Conservation (phyloP, 2,888 invertebrate genomes). For the Synanthedon vespiformis region DNA sequence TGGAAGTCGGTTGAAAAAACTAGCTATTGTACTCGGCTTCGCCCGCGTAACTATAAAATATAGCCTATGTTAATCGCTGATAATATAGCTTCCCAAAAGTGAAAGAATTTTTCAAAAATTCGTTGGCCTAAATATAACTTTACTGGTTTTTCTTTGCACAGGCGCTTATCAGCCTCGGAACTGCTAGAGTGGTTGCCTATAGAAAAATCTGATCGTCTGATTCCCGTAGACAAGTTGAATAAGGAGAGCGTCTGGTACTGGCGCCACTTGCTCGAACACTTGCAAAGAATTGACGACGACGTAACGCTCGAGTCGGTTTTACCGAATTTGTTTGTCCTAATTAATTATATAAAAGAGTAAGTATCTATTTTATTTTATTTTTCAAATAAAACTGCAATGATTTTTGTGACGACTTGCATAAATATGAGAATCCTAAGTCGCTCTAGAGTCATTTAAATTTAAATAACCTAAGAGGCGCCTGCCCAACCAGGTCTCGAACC, state of each 20-base stretch:
- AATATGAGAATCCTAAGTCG: too few relatives aligned
- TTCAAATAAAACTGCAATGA: neutral
- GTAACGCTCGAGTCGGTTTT: conserved; percentile 73
- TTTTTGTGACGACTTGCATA: too few relatives aligned
- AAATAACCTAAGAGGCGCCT: too few relatives aligned
- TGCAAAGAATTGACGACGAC: conserved; percentile 56
- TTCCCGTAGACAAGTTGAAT: conserved; percentile 55
- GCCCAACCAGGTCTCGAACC: too few relatives aligned
- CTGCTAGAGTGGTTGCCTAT: conserved; percentile 63
- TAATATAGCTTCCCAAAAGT: too few relatives aligned
- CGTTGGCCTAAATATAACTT: too few relatives aligned
- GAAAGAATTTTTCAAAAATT: too few relatives aligned
- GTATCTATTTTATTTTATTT: conserved; percentile 16
- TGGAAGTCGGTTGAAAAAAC: too few relatives aligned
- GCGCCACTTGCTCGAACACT: conserved; percentile 59
- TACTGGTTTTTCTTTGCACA: conserved; percentile 11
- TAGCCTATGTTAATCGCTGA: too few relatives aligned
- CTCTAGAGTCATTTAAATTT: too few relatives aligned
- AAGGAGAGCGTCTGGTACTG: conserved; percentile 67
- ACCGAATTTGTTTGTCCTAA: conserved; percentile 81
- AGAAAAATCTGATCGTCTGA: conserved; percentile 44
- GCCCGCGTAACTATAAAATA: too few relatives aligned
- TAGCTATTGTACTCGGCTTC: too few relatives aligned
- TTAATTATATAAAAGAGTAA: conserved; percentile 78
- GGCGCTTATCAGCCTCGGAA: conserved; percentile 57